These are phyloP conservation scores for Ariopsis seemanni DNA, from an alignment of 2,113 vertebrate genomes.

Conservation along the genomic window DNA sequence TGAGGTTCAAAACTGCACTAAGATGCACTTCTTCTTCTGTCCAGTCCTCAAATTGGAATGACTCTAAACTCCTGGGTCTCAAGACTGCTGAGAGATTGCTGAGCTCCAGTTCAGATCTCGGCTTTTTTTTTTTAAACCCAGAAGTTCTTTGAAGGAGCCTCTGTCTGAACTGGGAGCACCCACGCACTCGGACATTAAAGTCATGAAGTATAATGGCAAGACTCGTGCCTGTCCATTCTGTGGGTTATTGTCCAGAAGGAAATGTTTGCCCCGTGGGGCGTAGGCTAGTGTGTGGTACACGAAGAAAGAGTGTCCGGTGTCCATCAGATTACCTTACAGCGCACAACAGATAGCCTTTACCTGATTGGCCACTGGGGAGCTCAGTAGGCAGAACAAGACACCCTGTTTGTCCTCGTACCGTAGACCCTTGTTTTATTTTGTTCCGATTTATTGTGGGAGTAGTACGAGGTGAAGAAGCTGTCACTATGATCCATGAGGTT, in stretches of 20 bases:
- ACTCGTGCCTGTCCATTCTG: background rate
- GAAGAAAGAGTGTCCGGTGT: slow-evolving; percentile 41
- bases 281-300: slow-evolving; percentile 24
- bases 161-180: background rate
- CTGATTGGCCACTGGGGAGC: slow-evolving; percentile 52
- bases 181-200: background rate
- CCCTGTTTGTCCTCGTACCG: slow-evolving; percentile 27
- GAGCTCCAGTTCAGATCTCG: slow-evolving; percentile 15
- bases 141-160: background rate
- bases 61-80: background rate
- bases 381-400: slow-evolving; percentile 34
- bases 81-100: background rate
- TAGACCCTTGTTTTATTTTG: slow-evolving; percentile 26
- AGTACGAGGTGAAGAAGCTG: slow-evolving; percentile 27
- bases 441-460: slow-evolving; percentile 50
- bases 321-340: slow-evolving; percentile 56
- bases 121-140: background rate
- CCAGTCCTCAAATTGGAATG: background rate
- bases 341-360: slow-evolving; percentile 12
- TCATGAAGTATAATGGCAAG: background rate
- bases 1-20: slow-evolving; percentile 24
- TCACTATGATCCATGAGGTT: background rate
- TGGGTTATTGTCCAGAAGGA: slow-evolving; percentile 15
- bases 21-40: slow-evolving; percentile 8
- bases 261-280: background rate